Conservation (phyloP, 2,797 vertebrate species). For the Melanitta fusca region DNA sequence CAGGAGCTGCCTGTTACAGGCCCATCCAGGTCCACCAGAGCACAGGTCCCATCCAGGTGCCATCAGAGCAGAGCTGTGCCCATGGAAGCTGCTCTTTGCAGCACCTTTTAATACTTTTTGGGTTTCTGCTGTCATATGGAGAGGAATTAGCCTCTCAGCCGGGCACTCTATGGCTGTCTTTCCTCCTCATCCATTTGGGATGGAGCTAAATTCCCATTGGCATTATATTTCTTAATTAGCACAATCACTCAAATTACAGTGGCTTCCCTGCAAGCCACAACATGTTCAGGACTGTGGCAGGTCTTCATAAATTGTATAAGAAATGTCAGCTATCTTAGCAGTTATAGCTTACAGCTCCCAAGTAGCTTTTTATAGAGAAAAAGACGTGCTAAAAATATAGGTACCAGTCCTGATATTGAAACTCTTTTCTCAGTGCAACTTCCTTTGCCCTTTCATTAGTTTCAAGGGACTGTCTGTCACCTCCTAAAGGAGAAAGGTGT, state of each 20-base stretch:
- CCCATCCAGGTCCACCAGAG: not conserved
- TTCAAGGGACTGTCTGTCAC: not conserved
- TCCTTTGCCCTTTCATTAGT: not conserved
- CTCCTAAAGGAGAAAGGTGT: not conserved
- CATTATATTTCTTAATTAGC: not conserved
- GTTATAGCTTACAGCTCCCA: not conserved
- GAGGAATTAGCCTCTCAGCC: not conserved
- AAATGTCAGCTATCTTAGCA: not conserved
- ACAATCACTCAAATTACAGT: not conserved
- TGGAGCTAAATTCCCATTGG: not conserved
- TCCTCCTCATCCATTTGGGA: not conserved
- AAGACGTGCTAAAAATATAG: not conserved
- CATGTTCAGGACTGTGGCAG: not conserved
- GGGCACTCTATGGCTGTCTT: not conserved
- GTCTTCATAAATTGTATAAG: not conserved
- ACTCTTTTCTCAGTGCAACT: not conserved
- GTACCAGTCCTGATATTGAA: not conserved
- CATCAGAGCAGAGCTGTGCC: not conserved
- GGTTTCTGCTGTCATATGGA: not conserved
- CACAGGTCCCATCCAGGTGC: not conserved
- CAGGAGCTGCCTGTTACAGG: not conserved
- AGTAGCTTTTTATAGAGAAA: not conserved
- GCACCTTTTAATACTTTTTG: not conserved
- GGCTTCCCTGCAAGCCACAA: not conserved
- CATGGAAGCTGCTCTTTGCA: fast-evolving